phyloP scores from a whole-genome alignment of 2,113 vertebrate species.

The Hemiprocne comata region DNA sequence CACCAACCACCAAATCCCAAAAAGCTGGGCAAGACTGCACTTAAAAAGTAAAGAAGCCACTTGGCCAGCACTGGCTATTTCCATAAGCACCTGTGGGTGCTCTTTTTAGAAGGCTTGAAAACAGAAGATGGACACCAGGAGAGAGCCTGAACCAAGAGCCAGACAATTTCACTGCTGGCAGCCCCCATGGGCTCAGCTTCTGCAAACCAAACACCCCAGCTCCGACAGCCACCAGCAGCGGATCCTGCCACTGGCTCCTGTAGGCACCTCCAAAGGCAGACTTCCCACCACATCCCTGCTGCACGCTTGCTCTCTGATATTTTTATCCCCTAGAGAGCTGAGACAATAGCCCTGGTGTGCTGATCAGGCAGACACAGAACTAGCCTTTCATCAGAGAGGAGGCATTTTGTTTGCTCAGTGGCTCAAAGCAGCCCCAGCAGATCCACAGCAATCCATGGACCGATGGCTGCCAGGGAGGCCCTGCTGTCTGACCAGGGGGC shows the following conservation, averaged over 20 bases:
- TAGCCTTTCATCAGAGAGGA: not conserved
- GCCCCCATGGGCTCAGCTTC: not conserved
- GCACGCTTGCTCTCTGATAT: not conserved
- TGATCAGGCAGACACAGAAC: not conserved
- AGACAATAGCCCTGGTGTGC: not conserved
- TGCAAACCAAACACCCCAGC: not conserved
- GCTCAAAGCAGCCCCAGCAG: not conserved
- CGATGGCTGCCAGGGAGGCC: not conserved
- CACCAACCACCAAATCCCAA: not conserved
- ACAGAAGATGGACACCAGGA: not conserved
- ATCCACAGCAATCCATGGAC: not conserved
- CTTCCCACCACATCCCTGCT: not conserved
- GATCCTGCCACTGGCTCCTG: not conserved
- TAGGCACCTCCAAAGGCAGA: not conserved
- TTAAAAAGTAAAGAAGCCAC: not conserved
- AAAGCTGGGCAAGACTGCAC: not conserved
- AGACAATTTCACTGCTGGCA: rapidly evolving
- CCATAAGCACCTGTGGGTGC: rapidly evolving
- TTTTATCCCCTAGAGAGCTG: not conserved
- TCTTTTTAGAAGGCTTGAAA: not conserved
- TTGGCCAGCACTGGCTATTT: not conserved
- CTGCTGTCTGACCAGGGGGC: too few species aligned
- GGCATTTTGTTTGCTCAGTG: not conserved
- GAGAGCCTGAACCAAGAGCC: not conserved
- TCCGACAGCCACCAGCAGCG: rapidly evolving